Evolutionary conservation across 2,888 invertebrate genomes (phyloP), one percentile per base, ranked within the genome.

Genomic region (Drosophila emarginata): DNA sequence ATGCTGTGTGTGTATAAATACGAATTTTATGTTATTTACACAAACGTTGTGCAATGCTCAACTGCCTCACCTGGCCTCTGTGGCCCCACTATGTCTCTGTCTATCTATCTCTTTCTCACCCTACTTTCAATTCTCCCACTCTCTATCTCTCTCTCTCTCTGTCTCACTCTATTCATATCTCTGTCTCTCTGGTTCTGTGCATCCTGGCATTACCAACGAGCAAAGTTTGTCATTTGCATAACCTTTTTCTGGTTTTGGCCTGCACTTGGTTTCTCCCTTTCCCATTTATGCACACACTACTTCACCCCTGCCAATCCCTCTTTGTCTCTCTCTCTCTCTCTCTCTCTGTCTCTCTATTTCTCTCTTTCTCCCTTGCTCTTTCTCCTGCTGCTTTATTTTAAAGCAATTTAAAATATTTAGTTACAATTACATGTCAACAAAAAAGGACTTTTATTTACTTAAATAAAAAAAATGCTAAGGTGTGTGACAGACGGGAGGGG

Each of bases 371-470:
- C 14, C 14, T 39, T 39, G 26, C 39, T 39, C 12, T 39, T 39
- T 39, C 39, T 6, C 39, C 14, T 11, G 7, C 45, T 21, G 21
- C 83, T 89, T 89, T 83, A 89, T 86, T 89, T 89, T 88, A 86
- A 86, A 88, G 84, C 84, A 83, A 88, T 88, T 80, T 87, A 82
- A 87, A 89, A 87, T 87, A 89, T 89, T 87, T 87, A 87, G 83
- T 88, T 83, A 80, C 89, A 89, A 86, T 87, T 89, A 86, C 79
- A 85, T 88, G 79, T 89, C 83, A 87, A 89, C 86, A 82, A 80
- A 82, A 69, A 67, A 64, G 61, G 70, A 67, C 78, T 73, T 74
- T 87, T 87, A 72, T 87, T 81, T 87, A 81, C 63, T 70, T 78
- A 68, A 32, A 76, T 68, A 61, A 76, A 80, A 78, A 58, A 80